Base-by-base conservation (phyloP, 2,797 vertebrate genomes). In the Paguma larvata region DNA sequence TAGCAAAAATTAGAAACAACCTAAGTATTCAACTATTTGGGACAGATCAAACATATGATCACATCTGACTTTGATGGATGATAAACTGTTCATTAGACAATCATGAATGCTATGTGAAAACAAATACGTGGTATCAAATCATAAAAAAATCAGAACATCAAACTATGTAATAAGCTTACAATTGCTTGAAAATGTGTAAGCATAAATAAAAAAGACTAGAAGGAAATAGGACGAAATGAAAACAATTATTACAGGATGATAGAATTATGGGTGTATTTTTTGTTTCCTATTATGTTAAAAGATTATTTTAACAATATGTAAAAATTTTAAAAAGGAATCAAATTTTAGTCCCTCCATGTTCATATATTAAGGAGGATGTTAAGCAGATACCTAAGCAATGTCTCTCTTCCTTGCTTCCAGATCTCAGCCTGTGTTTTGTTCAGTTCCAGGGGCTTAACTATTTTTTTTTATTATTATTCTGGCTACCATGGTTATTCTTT, bases 401-500 rank as follows among this genome's bases (percentile, higher is more conserved):
- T 94, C 92, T 93, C 70, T 95, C 89, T 96, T 90, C 62, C 77
- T 86, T 90, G 27, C 53, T 97, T 96, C 77, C 79, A 62, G 85
- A 85, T 96, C 91, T 95, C 93, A 95, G 92, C 78, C 78, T 92
- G 87, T 86, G 84, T 82, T 97, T 93, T 70, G 70, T 92, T 92
- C 0, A 2, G 41, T 77, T 79, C 95, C 75, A 51, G 90, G 13
- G 44, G 59, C 1, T 95, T 93, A 92, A 67, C 86, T 83, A n/a
- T 25, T 23, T 80, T 23, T 82, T 93, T 63, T 95, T 53, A 53
- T 79, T 46, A 13, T 44, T n/a, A 41, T 85, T 97, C 96, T 96
- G 89, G 91, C 94, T 97, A 77, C 94, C 85, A 89, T 94, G 92
- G 95, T 96, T 97, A 88, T 94, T 96, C 92, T 97, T 97, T 97